A percentile compares a stretch with the other conserved stretches of the same genome.
These are phyloP conservation scores for Hydrochoerus hydrochaeris DNA, from an alignment of 2,113 vertebrate species.

Conservation along the genomic window DNA sequence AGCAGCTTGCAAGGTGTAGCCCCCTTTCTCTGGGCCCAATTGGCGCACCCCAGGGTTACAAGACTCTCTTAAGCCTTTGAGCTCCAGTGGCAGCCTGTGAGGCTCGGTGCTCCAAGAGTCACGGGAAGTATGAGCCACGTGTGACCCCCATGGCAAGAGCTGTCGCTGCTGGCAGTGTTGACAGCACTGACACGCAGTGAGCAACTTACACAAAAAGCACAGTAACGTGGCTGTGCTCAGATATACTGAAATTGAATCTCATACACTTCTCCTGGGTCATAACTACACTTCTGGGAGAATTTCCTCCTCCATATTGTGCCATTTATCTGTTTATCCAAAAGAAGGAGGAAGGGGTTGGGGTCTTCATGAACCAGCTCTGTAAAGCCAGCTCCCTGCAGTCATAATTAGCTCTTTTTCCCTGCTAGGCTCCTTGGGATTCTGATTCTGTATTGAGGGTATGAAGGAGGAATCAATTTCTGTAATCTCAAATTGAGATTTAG, in stretches of 20 bases:
- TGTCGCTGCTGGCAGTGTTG: not conserved
- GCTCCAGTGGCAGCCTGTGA: not conserved
- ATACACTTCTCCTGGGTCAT: not conserved
- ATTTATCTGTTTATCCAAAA: not conserved
- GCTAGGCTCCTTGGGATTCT: not conserved
- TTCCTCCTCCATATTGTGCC: not conserved
- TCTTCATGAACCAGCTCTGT: not conserved
- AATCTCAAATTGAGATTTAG: not conserved
- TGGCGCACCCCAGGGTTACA: not conserved
- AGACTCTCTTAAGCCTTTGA: not conserved
- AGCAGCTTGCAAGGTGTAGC: not conserved
- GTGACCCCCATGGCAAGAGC: not conserved
- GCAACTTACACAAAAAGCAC: not conserved
- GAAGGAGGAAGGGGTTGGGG: not conserved
- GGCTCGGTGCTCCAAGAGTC: not conserved
- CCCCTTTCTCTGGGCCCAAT: not conserved
- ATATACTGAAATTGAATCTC: constrained; percentile 1
- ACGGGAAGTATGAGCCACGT: not conserved
- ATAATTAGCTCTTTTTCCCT: not conserved
- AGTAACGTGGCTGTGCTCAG: not conserved
- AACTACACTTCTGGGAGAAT: not conserved
- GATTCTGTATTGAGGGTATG: not conserved
- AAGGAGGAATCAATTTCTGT: not conserved
- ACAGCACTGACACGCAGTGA: not conserved
- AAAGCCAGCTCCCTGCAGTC: not conserved